Conservation (phyloP, 2,797 vertebrate genomes). For the Macrochelys suwanniensis region DNA sequence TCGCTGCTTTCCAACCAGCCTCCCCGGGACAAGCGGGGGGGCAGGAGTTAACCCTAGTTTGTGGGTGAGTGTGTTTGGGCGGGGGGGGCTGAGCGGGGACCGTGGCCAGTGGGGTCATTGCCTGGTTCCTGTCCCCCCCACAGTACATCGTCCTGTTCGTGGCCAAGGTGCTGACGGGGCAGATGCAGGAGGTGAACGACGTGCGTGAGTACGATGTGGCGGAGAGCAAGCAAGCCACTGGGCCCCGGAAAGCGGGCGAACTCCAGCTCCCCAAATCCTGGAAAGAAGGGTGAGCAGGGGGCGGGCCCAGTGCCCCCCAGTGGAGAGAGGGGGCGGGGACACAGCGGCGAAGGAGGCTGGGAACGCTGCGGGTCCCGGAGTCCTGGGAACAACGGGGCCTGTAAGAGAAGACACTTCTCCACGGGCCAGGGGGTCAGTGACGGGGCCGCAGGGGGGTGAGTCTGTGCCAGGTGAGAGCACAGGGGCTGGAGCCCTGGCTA, state of each 20-base stretch:
- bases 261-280: constrained; percentile 73
- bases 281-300: constrained; percentile 82
- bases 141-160: constrained; percentile 95
- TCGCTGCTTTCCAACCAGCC: neutral
- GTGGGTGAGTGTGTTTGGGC: fast-evolving
- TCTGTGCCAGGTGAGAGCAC: neutral
- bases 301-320: fast-evolving
- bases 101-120: fast-evolving
- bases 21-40: too few species aligned
- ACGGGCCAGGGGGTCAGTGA: fast-evolving
- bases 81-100: neutral
- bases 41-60: fast-evolving
- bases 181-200: constrained; percentile 92
- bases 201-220: constrained; percentile 92
- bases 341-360: fast-evolving
- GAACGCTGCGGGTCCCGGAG: neutral
- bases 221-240: constrained; percentile 45
- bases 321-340: neutral
- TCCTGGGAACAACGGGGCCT: neutral
- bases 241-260: neutral
- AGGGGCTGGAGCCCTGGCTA: neutral
- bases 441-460: neutral
- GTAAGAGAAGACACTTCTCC: too few species aligned
- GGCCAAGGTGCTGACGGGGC: constrained; percentile 90
- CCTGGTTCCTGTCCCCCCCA: fast-evolving